phyloP scores from a whole-genome alignment of 2,888 invertebrate species.

The Branchellion lobata region DNA sequence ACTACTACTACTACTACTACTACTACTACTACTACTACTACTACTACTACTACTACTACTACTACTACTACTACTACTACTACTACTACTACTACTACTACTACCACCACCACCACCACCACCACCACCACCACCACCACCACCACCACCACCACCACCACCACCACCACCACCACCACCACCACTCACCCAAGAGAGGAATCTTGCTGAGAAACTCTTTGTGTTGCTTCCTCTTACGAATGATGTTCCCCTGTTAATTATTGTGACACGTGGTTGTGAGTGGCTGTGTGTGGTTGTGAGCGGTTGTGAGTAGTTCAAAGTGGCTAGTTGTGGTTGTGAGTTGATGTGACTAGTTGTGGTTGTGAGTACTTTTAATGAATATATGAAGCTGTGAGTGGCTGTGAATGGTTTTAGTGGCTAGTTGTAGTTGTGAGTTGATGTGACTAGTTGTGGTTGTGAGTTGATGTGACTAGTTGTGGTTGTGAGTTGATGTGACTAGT shows the following conservation, averaged over 20 bases:
- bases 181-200: conserved; percentile 36
- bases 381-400: neutral
- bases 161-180: neutral
- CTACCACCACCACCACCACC: conserved; percentile 3
- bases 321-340: neutral
- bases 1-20: conserved; percentile 29
- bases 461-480: neutral
- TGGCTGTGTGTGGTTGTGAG: conserved; percentile 13
- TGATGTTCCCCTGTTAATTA: conserved; percentile 76
- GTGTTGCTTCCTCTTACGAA: conserved; percentile 97
- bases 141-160: conserved; percentile 25
- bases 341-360: neutral
- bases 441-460: conserved; percentile 27
- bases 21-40: conserved; percentile 21
- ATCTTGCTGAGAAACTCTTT: conserved; percentile 85
- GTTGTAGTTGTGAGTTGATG: conserved; percentile 17
- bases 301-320: neutral
- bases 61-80: conserved; percentile 40
- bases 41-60: conserved; percentile 39
- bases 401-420: conserved; percentile 8
- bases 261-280: neutral
- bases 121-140: conserved; percentile 27
- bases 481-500: neutral
- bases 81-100: conserved; percentile 13
- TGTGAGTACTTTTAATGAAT: neutral